A percentile compares a stretch with the other conserved stretches of the same genome.
Conservation (phyloP, 2,113 vertebrate species). For the Elaphurus davidianus region DNA sequence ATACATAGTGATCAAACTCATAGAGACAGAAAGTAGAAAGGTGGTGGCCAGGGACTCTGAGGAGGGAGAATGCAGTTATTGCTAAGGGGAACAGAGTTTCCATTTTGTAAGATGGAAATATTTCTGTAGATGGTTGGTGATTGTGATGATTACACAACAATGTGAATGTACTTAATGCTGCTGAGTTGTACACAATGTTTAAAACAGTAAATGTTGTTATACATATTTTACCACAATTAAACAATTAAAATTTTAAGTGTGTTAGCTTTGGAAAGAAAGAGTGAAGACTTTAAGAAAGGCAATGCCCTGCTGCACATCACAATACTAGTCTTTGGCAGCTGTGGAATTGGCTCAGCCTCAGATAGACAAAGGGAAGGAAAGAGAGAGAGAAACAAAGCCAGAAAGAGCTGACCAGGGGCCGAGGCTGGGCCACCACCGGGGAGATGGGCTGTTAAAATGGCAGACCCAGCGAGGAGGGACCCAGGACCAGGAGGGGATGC, state of each 20-base stretch:
- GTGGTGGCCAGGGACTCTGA: not conserved
- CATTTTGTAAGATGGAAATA: not conserved
- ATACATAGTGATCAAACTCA: not conserved
- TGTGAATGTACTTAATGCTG: not conserved
- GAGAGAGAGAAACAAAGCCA: not conserved
- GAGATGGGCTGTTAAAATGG: rapidly evolving
- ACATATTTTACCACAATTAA: not conserved
- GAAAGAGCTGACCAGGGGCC: not conserved
- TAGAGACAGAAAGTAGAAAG: not conserved
- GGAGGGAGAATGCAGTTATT: not conserved
- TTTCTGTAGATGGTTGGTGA: not conserved
- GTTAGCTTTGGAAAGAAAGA: not conserved
- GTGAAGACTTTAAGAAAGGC: not conserved
- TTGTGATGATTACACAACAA: not conserved
- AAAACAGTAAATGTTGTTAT: not conserved
- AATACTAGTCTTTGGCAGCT: not conserved
- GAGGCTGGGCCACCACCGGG: not conserved
- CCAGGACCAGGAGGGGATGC: not conserved
- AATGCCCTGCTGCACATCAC: not conserved
- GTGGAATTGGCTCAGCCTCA: not conserved
- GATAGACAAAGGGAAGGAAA: not conserved
- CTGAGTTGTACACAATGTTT: not conserved
- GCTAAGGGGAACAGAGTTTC: not conserved
- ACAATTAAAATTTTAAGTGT: not conserved
- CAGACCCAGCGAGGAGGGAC: not conserved